phyloP scores from a whole-genome alignment of 2,113 vertebrate genomes.

The Sterrhoptilus dennistouni region DNA sequence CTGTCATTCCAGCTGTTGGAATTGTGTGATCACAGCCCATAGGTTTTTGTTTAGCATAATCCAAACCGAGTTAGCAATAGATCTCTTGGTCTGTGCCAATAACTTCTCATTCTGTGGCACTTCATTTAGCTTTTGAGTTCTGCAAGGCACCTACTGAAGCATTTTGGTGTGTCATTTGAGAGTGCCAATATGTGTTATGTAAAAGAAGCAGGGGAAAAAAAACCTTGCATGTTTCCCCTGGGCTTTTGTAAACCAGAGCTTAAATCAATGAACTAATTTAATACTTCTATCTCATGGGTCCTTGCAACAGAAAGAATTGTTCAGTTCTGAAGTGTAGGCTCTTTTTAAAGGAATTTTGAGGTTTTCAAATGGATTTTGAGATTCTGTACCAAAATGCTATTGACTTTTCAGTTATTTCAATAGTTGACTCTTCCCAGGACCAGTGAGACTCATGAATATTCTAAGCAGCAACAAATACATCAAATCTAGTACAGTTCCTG shows the following conservation, averaged over 20 bases:
- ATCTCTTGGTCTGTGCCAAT: neutral
- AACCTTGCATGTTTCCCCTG: neutral
- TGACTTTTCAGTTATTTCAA: neutral
- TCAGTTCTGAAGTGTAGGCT: neutral
- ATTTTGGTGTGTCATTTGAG: neutral
- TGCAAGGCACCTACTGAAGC: neutral
- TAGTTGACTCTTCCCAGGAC: neutral
- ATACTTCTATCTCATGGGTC: neutral
- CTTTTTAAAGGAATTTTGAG: neutral
- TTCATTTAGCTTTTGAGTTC: neutral
- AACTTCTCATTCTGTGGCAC: neutral
- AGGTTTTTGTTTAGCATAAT: neutral
- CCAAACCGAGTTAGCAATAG: neutral
- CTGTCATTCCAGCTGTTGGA: neutral
- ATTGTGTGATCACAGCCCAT: neutral
- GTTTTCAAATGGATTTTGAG: neutral
- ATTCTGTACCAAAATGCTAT: neutral
- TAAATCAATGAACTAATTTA: neutral
- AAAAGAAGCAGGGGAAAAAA: neutral
- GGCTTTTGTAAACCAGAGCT: neutral
- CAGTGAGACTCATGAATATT: slow-evolving; percentile 27
- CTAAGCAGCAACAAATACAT: neutral
- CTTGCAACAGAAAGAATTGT: neutral
- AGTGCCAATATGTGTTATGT: neutral
- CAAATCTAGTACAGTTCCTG: slow-evolving; percentile 5